Percentiles rank a stretch among this genome's conserved stretches.
phyloP scores from a whole-genome alignment of 2,113 vertebrate genomes.

The Strigops habroptila region DNA sequence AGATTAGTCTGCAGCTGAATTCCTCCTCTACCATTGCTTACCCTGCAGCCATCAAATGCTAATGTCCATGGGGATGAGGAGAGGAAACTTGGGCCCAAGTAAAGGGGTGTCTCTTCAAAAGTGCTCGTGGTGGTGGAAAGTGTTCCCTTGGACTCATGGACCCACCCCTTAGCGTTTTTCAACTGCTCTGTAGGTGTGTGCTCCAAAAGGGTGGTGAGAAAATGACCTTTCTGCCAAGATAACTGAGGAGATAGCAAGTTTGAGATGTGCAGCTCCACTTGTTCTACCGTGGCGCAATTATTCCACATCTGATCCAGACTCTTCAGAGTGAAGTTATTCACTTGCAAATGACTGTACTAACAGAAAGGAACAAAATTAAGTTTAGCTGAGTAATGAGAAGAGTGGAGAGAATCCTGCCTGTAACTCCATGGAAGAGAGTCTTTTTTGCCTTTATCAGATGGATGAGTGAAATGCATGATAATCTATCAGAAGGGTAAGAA shows the following conservation, averaged over 20 bases:
- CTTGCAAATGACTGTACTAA: constrained; percentile 23
- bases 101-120: not conserved
- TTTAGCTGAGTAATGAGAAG: constrained; percentile 21
- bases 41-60: not conserved
- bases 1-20: not conserved
- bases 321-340: not conserved
- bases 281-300: not conserved
- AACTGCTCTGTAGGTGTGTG: not conserved
- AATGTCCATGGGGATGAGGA: fast-evolving
- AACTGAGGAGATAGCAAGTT: not conserved
- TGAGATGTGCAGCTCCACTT: not conserved
- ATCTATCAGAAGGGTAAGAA: constrained; percentile 47
- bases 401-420: not conserved
- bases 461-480: constrained; percentile 24
- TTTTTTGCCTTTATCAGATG: constrained; percentile 33
- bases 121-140: not conserved
- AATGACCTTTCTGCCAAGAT: not conserved
- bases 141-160: not conserved
- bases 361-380: not conserved
- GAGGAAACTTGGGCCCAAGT: not conserved
- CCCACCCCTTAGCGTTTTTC: not conserved
- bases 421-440: not conserved
- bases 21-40: not conserved
- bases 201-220: not conserved
- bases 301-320: not conserved